Base-by-base conservation (phyloP, 2,797 vertebrate genomes). In the Chiloscyllium punctatum region DNA sequence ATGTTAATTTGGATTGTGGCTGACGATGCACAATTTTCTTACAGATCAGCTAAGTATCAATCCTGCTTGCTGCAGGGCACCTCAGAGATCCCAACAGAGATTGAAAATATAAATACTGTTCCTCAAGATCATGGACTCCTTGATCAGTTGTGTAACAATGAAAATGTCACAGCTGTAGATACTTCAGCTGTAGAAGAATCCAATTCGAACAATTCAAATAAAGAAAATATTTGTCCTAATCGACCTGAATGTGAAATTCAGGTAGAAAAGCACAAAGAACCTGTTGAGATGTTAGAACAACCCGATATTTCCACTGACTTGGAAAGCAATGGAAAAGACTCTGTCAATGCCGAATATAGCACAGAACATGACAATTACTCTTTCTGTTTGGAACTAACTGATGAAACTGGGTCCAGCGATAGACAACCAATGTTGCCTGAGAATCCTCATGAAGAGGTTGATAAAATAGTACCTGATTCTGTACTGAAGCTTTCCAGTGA, bases 11-110 rank as follows among this genome's bases (percentile, higher is more conserved):
- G n/a, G 33, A 91, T 68, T 2, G 62, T 68, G 62, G n/a, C 7
- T 69, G 42, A 92, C 18, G 30, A 57, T 74, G 13, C 71, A 95
- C 51, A n/a, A 74, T 77, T 77, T 95, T 95, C 94, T 95, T 95
- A 74, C 96, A 98, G 98, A 95, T 99, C 99, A 23, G 96, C 97
- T 95, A 98, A 98, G 95, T 99, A 99, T 96, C 98, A 98, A 37
- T 96, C 97, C 0, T 90, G 96, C 95, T 97, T 98, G 95, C 95
- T 96, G 91, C 97, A 98, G 96, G 97, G 97, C 3, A 95, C 96
- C 33, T 18, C 96, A 72, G 86, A 96, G 62, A 48, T 96, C 2
- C 68, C 95, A 91, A 96, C 71, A 30, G 33, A 25, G 62, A 95
- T n/a, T 95, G 94, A 13, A 0, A 90, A n/a, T 84, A 95, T 95